Evolutionary conservation across 64 coral and sea anemone species (phyloP).

Genomic region (Exaiptasia diaphana): DNA sequence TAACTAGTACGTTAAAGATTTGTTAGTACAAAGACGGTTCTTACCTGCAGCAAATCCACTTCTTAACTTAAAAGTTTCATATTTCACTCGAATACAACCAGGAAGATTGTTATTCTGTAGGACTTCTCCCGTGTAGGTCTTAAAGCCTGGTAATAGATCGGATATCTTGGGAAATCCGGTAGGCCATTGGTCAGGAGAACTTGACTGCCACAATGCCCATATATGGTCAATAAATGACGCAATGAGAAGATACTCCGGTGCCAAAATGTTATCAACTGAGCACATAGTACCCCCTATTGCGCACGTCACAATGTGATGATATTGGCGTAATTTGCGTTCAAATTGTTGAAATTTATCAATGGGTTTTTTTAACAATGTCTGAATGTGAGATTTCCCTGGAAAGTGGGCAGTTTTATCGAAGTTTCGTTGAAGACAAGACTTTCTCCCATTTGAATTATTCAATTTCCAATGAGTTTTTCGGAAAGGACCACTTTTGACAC

Average conservation of each 20-base stretch:
- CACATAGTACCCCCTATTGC: conserved; percentile 46
- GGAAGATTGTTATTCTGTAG: conserved; percentile 23
- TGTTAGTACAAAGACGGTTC: no score
- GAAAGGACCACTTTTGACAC: conserved; percentile 70
- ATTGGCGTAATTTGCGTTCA: conserved; percentile 25
- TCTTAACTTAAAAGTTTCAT: no score
- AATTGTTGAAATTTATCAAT: conserved; percentile 42
- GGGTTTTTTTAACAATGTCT: conserved; percentile 12
- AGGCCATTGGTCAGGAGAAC: neutral
- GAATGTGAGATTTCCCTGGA: conserved; percentile 43
- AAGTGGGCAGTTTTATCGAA: conserved; percentile 48
- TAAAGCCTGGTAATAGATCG: conserved; percentile 6
- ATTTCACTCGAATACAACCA: conserved; percentile 18
- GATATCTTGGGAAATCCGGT: conserved; percentile 3
- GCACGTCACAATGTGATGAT: conserved; percentile 20
- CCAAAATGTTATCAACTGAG: conserved; percentile 13
- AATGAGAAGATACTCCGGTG: conserved; percentile 49
- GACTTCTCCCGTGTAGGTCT: neutral
- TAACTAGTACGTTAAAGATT: no score
- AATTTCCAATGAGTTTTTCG: conserved; percentile 49
- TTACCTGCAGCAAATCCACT: no score
- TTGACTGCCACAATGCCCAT: conserved; percentile 48
- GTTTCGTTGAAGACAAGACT: conserved; percentile 44
- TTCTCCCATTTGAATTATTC: conserved; percentile 11
- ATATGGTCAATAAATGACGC: conserved; percentile 41